Evolutionary conservation across 2,888 invertebrate species (phyloP).

Genomic region (Torymus texanus): DNA sequence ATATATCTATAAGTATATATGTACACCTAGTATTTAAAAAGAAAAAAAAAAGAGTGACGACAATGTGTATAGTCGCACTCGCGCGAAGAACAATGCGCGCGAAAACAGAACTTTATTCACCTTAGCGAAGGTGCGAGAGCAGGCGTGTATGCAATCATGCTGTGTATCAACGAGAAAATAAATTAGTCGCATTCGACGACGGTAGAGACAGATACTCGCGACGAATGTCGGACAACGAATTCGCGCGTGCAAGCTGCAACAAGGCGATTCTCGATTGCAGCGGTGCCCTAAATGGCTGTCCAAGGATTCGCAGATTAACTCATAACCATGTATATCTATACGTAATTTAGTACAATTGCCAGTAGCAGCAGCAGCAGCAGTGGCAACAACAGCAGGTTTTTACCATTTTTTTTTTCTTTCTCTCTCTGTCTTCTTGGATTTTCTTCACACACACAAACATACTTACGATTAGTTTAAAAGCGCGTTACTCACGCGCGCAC

Average conservation of each 20-base stretch:
- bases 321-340: conserved; percentile 55
- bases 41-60: too few relatives aligned
- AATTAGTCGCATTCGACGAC: conserved; percentile 35
- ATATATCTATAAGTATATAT: too few relatives aligned
- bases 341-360: conserved; percentile 54
- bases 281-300: conserved; percentile 68
- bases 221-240: conserved; percentile 41
- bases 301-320: conserved; percentile 60
- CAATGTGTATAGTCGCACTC: too few relatives aligned
- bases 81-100: too few relatives aligned
- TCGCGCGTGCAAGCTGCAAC: conserved; percentile 26
- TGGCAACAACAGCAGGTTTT: conserved; percentile 8
- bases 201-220: background rate
- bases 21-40: too few relatives aligned
- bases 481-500: conserved; percentile 26
- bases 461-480: conserved; percentile 40
- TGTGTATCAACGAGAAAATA: conserved; percentile 12
- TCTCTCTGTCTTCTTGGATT: conserved; percentile 31
- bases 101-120: too few relatives aligned
- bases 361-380: conserved; percentile 1
- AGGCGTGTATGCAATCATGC: conserved; percentile 1
- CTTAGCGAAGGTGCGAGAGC: background rate
- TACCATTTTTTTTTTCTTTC: conserved; percentile 7
- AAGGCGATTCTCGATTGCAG: conserved; percentile 61
- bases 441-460: too few relatives aligned